phyloP scores from a whole-genome alignment of 2,888 invertebrate species.

The Melinaea marsaeus region DNA sequence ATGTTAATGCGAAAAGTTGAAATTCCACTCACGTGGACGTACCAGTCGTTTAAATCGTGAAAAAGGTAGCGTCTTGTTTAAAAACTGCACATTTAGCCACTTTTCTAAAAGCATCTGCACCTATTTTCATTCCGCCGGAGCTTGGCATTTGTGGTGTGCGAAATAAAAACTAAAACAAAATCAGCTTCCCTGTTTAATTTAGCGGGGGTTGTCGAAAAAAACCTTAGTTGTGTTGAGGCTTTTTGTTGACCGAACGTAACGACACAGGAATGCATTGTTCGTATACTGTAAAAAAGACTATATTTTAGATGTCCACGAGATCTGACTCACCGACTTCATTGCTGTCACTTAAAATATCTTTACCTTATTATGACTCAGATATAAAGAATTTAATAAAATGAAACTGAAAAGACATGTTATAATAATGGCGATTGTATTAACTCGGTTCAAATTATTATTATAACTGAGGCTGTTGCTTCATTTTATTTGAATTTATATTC shows the following conservation, averaged over 20 bases:
- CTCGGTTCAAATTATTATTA: too few relatives aligned
- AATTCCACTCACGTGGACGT: conserved; percentile 24
- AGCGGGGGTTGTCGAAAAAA: conserved; percentile 71
- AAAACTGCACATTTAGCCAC: conserved; percentile 32
- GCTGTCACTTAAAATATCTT: conserved; percentile 42
- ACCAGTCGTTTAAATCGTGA: conserved; percentile 28
- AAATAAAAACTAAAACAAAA: conserved; percentile 64
- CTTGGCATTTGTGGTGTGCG: conserved; percentile 47
- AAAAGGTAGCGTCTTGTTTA: conserved; percentile 33
- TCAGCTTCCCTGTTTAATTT: conserved; percentile 74
- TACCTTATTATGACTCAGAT: conserved; percentile 49
- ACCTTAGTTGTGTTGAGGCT: conserved; percentile 60
- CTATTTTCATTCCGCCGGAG: conserved; percentile 31
- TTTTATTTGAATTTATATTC: too few relatives aligned
- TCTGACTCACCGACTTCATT: conserved; percentile 55
- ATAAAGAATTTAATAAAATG: conserved; percentile 5
- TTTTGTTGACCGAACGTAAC: conserved; percentile 70
- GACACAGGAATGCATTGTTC: conserved; percentile 71
- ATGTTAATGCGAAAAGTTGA: conserved; percentile 25
- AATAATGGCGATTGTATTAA: too few relatives aligned
- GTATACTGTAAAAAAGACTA: conserved; percentile 56
- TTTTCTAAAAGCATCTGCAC: conserved; percentile 34
- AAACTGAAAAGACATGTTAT: too few relatives aligned
- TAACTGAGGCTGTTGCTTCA: too few relatives aligned
- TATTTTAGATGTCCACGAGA: conserved; percentile 50